phyloP scores from a whole-genome alignment of 1,140 invertebrate species.

The Phthorimaea operculella region DNA sequence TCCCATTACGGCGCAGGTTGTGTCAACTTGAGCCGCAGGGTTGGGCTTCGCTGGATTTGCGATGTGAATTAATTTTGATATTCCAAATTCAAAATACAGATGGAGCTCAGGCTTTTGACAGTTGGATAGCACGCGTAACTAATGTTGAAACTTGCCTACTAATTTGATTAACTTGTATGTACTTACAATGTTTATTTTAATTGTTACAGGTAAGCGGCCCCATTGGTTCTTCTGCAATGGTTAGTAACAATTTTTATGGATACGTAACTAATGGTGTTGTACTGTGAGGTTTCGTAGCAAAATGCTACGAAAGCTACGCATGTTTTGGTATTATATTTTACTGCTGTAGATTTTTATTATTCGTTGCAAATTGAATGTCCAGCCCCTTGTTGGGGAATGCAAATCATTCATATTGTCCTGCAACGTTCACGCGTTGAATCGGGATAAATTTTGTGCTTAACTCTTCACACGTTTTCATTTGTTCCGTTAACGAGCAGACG shows the following conservation, averaged over 20 bases:
- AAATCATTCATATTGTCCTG: too few species aligned
- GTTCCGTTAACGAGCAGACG: conserved; percentile 21
- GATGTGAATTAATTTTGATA: not conserved
- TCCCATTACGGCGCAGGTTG: conserved; percentile 25
- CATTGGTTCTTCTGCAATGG: not conserved
- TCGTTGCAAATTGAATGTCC: too few species aligned
- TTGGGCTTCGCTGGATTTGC: not conserved
- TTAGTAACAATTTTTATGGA: not conserved
- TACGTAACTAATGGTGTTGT: not conserved
- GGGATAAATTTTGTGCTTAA: conserved; percentile 1
- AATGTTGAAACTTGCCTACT: too few species aligned
- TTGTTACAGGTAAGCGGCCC: not conserved
- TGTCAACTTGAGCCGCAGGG: not conserved
- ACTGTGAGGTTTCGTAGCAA: not conserved
- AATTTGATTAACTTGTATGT: too few species aligned
- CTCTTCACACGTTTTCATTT: not conserved
- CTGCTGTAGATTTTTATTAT: too few species aligned
- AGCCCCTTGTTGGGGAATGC: too few species aligned
- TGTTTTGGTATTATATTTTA: too few species aligned
- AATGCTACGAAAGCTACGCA: not conserved
- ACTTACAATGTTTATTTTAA: not conserved
- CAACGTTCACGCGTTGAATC: not conserved
- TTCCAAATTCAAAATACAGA: too few species aligned
- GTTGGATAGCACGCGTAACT: too few species aligned
- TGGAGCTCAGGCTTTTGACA: too few species aligned